Percentiles rank a stretch among this genome's conserved stretches.
phyloP scores from a whole-genome alignment of 2,113 vertebrate species.

The Halcyon senegalensis region DNA sequence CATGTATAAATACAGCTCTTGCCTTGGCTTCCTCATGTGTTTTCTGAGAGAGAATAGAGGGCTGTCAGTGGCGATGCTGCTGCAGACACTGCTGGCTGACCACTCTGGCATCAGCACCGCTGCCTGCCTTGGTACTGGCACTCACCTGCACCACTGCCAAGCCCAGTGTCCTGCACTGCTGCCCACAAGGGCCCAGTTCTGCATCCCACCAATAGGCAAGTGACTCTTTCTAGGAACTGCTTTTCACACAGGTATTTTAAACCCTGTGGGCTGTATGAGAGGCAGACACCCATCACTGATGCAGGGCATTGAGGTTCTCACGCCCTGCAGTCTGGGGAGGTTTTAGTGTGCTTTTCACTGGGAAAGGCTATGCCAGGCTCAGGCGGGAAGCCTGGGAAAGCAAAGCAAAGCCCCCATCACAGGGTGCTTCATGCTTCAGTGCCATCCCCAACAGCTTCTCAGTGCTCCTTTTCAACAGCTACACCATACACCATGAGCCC shows the following conservation, averaged over 20 bases:
- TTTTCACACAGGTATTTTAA: neutral
- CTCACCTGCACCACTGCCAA: accelerated
- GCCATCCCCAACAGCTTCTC: neutral
- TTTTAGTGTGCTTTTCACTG: accelerated
- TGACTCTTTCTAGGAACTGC: no score
- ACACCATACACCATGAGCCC: accelerated
- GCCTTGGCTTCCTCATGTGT: neutral
- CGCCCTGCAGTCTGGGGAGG: accelerated
- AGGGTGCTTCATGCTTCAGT: neutral
- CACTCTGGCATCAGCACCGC: neutral
- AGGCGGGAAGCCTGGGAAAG: neutral
- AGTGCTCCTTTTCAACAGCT: neutral
- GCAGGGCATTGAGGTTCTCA: accelerated
- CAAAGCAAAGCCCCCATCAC: neutral
- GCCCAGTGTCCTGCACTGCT: accelerated
- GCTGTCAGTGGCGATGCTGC: accelerated
- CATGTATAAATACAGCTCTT: accelerated
- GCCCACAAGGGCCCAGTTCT: neutral
- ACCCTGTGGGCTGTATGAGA: neutral
- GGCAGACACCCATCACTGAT: neutral
- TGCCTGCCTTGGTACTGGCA: no score
- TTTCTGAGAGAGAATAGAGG: neutral
- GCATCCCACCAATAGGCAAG: neutral
- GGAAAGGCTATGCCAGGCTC: neutral
- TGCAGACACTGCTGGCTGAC: neutral